Base-by-base conservation (phyloP, 2,888 invertebrate genomes). In the Tricholauxania praeusta region DNA sequence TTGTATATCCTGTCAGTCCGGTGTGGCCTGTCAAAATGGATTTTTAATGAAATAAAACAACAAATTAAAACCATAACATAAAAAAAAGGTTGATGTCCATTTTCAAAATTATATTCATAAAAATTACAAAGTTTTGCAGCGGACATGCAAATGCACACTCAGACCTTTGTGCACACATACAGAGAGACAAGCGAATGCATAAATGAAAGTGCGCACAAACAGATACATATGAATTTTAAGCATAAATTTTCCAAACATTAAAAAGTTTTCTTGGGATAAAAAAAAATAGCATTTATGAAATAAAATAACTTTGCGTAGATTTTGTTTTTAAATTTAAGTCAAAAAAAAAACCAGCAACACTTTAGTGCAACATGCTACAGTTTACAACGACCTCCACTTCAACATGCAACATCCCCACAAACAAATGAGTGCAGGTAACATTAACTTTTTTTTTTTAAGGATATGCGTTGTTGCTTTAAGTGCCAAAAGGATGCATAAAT, bases 81-180 rank as follows among this genome's bases (percentile, higher is more conserved):
- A n/a, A 51, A 28, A 52, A 66, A 53, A 28, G 60, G 59, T 59
- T 49, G 32, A 22, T 28, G 49, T 59, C 59, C 59, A 69, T 60
- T 69, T 69, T 49, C 59, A 51, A 49, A 69, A 69, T 69, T 57
- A 69, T 69, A 69, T 69, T 69, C 60, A 59, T 69, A 32, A 69
- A 60, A 69, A 60, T 69, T 69, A 59, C 10, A 59, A 69, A 59
- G 49, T 69, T 51, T 22, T 67, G 48, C 55, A 47, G 39, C 57
- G 55, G 19, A 48, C 39, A 17, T 19, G 14, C 60, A 60, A 12
- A 12, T n/a, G 39, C 39, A 47, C 15, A 39, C 10, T 39, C 39
- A 39, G 39, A 39, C 10, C 10, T 39, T 39, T 39, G 7, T 2
- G 4, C 28, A 15, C 17, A n/a, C 62, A 17, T 12, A n/a, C n/a